A percentile compares a stretch with the other conserved stretches of the same genome.
Conservation (phyloP, 2,113 vertebrate species). For the Leptocoma aspasia region DNA sequence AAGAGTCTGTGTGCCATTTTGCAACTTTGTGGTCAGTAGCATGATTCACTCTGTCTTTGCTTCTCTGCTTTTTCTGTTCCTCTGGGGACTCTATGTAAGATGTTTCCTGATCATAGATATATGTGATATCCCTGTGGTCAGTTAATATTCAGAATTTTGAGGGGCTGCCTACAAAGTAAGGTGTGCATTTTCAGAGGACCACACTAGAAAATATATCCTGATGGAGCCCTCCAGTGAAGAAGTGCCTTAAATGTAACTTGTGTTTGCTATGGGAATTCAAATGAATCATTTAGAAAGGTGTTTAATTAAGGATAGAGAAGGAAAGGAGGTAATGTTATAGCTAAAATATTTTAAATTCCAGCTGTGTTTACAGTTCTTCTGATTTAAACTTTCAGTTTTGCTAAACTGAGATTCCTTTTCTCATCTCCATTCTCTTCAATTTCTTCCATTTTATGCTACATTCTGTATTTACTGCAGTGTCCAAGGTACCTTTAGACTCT, state of each 20-base stretch:
- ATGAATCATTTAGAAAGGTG: neutral
- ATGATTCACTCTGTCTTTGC: neutral
- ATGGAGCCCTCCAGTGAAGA: neutral
- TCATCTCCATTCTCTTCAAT: neutral
- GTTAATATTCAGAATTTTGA: neutral
- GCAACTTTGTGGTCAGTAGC: neutral
- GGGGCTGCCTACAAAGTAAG: neutral
- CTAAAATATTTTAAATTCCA: neutral
- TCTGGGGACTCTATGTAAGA: neutral
- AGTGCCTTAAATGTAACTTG: neutral
- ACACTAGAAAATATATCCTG: neutral
- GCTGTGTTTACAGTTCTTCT: neutral
- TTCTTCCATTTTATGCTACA: neutral
- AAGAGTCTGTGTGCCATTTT: neutral
- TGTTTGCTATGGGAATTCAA: neutral
- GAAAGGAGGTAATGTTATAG: neutral
- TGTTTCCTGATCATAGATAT: neutral
- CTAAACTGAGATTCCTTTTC: neutral
- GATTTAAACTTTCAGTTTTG: neutral
- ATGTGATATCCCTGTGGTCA: neutral
- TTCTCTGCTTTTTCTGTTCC: neutral
- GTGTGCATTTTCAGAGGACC: neutral
- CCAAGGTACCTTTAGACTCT: neutral
- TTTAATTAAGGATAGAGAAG: neutral
- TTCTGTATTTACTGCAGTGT: neutral